A percentile compares a stretch with the other conserved stretches of the same genome.
Evolutionary conservation across 2,888 invertebrate species (phyloP).

Genomic region (Ptychoptera contaminata): DNA sequence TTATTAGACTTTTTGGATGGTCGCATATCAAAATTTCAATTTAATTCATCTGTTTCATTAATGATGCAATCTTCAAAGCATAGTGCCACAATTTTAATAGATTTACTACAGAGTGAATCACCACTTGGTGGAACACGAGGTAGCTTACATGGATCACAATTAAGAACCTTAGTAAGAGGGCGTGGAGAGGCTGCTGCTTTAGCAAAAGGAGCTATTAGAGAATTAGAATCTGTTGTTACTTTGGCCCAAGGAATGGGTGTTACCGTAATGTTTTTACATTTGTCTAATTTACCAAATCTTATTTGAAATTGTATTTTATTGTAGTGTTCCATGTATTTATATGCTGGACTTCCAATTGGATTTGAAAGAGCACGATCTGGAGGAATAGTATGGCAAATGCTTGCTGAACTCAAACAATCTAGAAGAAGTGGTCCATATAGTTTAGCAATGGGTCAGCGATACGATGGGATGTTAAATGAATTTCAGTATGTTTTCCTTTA

Average conservation of each 20-base stretch:
- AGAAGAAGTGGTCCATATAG: constrained; percentile 42
- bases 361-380: constrained; percentile 36
- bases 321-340: constrained; percentile 40
- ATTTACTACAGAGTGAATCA: constrained; percentile 24
- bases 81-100: constrained; percentile 23
- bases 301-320: constrained; percentile 11
- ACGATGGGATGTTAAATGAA: constrained; percentile 62
- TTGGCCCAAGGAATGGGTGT: constrained; percentile 60
- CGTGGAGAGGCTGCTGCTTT: constrained; percentile 48
- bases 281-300: not conserved
- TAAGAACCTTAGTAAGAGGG: constrained; percentile 45
- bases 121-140: constrained; percentile 21
- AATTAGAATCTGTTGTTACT: constrained; percentile 56
- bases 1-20: constrained; percentile 27
- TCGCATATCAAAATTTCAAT: constrained; percentile 49
- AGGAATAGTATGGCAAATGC: constrained; percentile 45
- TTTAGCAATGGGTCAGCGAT: constrained; percentile 79
- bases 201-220: constrained; percentile 54
- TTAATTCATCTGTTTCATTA: constrained; percentile 51
- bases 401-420: constrained; percentile 25
- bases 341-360: constrained; percentile 34
- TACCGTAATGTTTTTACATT: constrained; percentile 34
- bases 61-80: constrained; percentile 38
- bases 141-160: constrained; percentile 21
- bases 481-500: constrained; percentile 40